phyloP scores from a whole-genome alignment of 1,140 invertebrate genomes.

The Lepidostoma basale region DNA sequence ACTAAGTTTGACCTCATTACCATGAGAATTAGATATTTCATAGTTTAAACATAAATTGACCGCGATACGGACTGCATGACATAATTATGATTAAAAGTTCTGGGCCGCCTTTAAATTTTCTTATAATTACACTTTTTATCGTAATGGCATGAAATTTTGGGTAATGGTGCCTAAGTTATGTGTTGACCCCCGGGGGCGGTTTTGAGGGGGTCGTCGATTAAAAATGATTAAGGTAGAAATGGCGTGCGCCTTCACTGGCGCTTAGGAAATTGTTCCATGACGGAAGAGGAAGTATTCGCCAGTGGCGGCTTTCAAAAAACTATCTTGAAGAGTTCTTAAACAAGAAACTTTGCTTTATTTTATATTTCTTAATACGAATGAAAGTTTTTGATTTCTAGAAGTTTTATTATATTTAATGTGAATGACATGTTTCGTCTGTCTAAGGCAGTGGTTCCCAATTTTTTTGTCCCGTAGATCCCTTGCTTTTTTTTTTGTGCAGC shows the following conservation, averaged over 20 bases:
- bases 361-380: too few relatives aligned
- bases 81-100: slow-evolving; percentile 12
- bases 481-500: too few relatives aligned
- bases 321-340: too few relatives aligned
- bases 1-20: too few relatives aligned
- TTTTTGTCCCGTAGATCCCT: too few relatives aligned
- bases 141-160: neutral
- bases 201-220: slow-evolving; percentile 33
- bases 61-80: slow-evolving; percentile 5
- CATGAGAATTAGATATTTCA: too few relatives aligned
- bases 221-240: slow-evolving; percentile 33
- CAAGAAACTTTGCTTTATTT: too few relatives aligned
- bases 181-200: slow-evolving; percentile 18
- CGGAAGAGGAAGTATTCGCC: slow-evolving; percentile 27
- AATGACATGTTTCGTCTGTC: too few relatives aligned
- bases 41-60: slow-evolving; percentile 1
- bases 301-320: too few relatives aligned
- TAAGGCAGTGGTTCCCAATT: too few relatives aligned
- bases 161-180: slow-evolving; percentile 14
- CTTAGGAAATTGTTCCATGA: slow-evolving; percentile 34
- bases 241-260: slow-evolving; percentile 20
- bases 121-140: slow-evolving; percentile 22
- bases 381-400: too few relatives aligned
- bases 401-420: too few relatives aligned
- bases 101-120: neutral